Evolutionary conservation across 2,888 invertebrate genomes (phyloP).

Genomic region (Pollenia amentaria): DNA sequence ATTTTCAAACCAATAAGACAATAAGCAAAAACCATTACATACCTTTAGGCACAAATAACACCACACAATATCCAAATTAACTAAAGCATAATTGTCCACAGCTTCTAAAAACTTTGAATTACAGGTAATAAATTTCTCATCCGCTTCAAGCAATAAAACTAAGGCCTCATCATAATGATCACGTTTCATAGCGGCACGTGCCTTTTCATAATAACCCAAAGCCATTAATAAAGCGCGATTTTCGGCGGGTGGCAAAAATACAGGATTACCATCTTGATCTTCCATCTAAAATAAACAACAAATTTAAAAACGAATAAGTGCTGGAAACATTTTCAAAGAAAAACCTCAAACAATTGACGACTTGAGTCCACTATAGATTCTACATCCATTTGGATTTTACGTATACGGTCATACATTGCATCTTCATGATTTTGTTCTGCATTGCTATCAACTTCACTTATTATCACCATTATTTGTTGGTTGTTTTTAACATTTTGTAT

Average conservation of each 20-base stretch:
- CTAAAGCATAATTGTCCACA: slow-evolving; percentile 93
- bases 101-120: slow-evolving; percentile 85
- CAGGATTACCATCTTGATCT: slow-evolving; percentile 91
- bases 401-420: slow-evolving; percentile 86
- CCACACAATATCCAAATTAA: slow-evolving; percentile 95
- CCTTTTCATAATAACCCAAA: slow-evolving; percentile 92
- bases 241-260: slow-evolving; percentile 89
- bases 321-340: not conserved
- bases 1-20: too few relatives aligned
- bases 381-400: slow-evolving; percentile 86
- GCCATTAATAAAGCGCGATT: slow-evolving; percentile 90
- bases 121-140: slow-evolving; percentile 87
- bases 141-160: slow-evolving; percentile 91
- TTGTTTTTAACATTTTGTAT: slow-evolving; percentile 89
- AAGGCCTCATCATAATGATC: slow-evolving; percentile 89
- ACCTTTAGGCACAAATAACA: slow-evolving; percentile 90
- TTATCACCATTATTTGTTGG: slow-evolving; percentile 88
- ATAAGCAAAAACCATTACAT: slow-evolving; percentile 30
- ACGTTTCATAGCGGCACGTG: slow-evolving; percentile 88
- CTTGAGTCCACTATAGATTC: slow-evolving; percentile 85
- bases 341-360: slow-evolving; percentile 80
- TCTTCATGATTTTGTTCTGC: slow-evolving; percentile 84
- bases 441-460: slow-evolving; percentile 84
- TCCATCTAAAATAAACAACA: slow-evolving; percentile 86
- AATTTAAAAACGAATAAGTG: not conserved